Percentiles rank a stretch among this genome's conserved stretches.
Evolutionary conservation across 1,140 invertebrate genomes (phyloP).

Genomic region (Hycleus phaleratus): DNA sequence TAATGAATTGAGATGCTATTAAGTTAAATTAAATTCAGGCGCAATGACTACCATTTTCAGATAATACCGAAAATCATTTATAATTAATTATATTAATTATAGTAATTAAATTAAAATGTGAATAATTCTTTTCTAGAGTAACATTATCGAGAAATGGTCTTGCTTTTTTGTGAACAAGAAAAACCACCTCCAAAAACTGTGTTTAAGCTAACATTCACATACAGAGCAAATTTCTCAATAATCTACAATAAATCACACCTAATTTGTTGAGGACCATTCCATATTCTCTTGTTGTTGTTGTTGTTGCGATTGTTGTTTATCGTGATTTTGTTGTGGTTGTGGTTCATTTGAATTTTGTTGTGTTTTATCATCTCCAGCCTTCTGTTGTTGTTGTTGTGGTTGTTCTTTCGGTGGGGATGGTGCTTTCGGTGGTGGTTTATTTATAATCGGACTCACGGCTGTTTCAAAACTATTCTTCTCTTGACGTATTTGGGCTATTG

Average conservation of each 20-base stretch:
- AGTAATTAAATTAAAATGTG: background rate
- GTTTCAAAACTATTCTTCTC: conserved; percentile 64
- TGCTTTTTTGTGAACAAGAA: background rate
- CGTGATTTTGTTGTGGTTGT: conserved; percentile 15
- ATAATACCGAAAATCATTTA: background rate
- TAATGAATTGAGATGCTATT: background rate
- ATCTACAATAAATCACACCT: conserved; percentile 18
- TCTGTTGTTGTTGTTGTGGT: conserved; percentile 32
- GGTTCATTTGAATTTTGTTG: conserved; percentile 19
- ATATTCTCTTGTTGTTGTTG: conserved; percentile 30
- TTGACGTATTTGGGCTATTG: conserved; percentile 64
- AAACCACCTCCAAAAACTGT: background rate
- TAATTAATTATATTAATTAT: background rate
- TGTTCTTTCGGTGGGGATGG: conserved; percentile 44
- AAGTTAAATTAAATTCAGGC: background rate
- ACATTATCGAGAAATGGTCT: too few species aligned
- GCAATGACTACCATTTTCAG: background rate
- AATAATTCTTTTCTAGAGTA: background rate
- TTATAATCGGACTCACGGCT: conserved; percentile 64
- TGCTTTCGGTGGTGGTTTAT: conserved; percentile 77
- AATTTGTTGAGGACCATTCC: conserved; percentile 30
- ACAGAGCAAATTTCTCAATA: background rate
- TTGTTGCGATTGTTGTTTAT: conserved; percentile 9
- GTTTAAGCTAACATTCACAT: background rate
- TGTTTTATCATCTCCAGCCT: conserved; percentile 20